These are phyloP conservation scores for Furcula furcula DNA, from an alignment of 2,888 invertebrate genomes.

Conservation along the genomic window DNA sequence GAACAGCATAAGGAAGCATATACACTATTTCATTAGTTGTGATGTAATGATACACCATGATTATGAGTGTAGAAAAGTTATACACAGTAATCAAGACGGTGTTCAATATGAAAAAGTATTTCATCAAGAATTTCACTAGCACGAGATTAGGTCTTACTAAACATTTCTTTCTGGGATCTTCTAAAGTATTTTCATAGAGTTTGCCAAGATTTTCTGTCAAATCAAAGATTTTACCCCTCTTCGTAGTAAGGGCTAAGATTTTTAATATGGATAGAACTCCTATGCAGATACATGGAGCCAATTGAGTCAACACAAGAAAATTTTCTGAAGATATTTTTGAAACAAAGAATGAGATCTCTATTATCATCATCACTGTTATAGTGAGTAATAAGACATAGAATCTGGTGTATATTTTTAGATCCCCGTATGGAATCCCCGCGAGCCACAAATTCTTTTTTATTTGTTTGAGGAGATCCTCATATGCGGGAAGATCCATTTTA, in stretches of 20 bases:
- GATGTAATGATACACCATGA: constrained; percentile 48
- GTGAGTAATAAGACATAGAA: constrained; percentile 30
- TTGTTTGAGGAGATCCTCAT: constrained; percentile 48
- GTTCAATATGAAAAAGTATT: constrained; percentile 59
- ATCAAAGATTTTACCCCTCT: constrained; percentile 39
- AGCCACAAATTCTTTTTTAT: constrained; percentile 51
- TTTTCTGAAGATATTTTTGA: constrained; percentile 52
- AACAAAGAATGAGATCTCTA: constrained; percentile 44
- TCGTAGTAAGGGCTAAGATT: constrained; percentile 33
- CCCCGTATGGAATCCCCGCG: constrained; percentile 45
- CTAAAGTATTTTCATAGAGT: constrained; percentile 39
- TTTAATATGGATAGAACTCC: constrained; percentile 49
- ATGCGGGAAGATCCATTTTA: constrained; percentile 46
- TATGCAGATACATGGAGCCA: constrained; percentile 50
- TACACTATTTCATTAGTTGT: constrained; percentile 35
- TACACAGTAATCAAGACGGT: constrained; percentile 55
- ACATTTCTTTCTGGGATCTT: constrained; percentile 31
- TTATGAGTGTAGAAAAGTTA: constrained; percentile 51
- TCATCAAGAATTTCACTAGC: constrained; percentile 45
- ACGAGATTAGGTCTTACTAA: constrained; percentile 41
- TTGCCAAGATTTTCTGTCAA: constrained; percentile 36
- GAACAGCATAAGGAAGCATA: constrained; percentile 51
- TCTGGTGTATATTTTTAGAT: constrained; percentile 32
- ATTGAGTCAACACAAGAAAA: constrained; percentile 51
- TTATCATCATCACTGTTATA: constrained; percentile 33